phyloP scores from a whole-genome alignment of 2,113 vertebrate genomes.

The Nesogale talazaci region DNA sequence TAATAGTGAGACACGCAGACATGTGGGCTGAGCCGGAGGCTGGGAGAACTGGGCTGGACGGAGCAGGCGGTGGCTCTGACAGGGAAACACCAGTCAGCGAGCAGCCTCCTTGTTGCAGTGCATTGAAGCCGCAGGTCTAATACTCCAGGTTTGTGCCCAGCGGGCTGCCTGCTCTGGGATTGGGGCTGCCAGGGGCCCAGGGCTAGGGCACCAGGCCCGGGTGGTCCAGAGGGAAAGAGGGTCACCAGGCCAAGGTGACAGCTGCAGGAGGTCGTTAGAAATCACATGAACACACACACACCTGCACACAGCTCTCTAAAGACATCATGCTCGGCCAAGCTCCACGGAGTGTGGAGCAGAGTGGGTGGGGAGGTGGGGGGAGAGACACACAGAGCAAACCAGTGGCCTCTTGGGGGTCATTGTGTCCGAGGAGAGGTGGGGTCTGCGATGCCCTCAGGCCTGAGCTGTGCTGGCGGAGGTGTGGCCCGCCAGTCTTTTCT shows the following conservation, averaged over 20 bases:
- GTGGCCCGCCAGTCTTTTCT: background rate
- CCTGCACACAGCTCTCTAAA: no score
- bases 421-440: background rate
- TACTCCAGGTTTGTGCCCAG: accelerated
- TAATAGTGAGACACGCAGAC: no score
- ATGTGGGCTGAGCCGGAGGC: background rate
- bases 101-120: no score
- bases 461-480: no score
- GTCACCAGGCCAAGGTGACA: no score
- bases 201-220: background rate
- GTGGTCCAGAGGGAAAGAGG: background rate
- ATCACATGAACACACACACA: background rate
- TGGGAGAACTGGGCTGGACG: no score
- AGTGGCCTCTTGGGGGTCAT: background rate
- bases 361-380: no score
- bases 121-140: background rate
- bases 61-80: background rate
- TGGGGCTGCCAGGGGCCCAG: accelerated
- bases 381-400: background rate
- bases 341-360: background rate
- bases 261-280: background rate
- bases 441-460: background rate
- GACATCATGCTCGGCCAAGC: background rate
- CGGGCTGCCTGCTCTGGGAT: accelerated
- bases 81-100: no score